phyloP scores from a whole-genome alignment of 2,888 invertebrate species.

The Amblyjoppa proteus region DNA sequence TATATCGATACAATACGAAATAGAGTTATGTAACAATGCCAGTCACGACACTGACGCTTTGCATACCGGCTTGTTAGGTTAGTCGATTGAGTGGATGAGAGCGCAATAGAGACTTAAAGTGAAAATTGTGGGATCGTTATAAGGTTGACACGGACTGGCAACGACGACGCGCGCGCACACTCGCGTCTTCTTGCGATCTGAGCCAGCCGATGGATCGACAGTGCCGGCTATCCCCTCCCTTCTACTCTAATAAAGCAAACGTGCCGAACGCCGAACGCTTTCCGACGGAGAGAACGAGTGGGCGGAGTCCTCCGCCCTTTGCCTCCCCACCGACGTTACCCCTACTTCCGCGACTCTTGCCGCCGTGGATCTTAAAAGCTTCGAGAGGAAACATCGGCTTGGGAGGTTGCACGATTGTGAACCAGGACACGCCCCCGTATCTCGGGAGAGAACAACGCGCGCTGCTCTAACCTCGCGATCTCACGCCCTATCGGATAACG shows the following conservation, averaged over 20 bases:
- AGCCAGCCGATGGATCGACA: constrained; percentile 68
- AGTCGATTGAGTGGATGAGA: background rate
- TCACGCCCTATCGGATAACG: constrained; percentile 75
- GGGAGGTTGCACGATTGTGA: constrained; percentile 61
- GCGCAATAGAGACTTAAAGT: background rate
- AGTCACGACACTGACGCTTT: constrained; percentile 10
- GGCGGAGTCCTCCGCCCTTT: constrained; percentile 54
- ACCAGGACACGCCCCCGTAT: constrained; percentile 66
- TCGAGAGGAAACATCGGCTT: constrained; percentile 23
- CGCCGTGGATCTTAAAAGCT: constrained; percentile 46
- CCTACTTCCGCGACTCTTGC: constrained; percentile 4
- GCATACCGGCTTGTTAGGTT: background rate
- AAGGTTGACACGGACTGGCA: constrained; percentile 52
- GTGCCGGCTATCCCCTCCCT: constrained; percentile 71
- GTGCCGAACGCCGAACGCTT: constrained; percentile 12
- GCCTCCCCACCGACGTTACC: constrained; percentile 1
- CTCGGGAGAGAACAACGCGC: constrained; percentile 38
- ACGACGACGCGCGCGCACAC: constrained; percentile 77
- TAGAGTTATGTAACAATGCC: constrained; percentile 10
- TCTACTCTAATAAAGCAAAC: constrained; percentile 16
- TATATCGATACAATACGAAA: background rate
- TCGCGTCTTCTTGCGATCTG: constrained; percentile 82
- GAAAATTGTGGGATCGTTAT: background rate
- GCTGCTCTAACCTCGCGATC: constrained; percentile 49
- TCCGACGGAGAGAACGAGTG: constrained; percentile 23